Base-by-base conservation (phyloP, 64 coral and sea anemone genomes). In the Actinia equina region DNA sequence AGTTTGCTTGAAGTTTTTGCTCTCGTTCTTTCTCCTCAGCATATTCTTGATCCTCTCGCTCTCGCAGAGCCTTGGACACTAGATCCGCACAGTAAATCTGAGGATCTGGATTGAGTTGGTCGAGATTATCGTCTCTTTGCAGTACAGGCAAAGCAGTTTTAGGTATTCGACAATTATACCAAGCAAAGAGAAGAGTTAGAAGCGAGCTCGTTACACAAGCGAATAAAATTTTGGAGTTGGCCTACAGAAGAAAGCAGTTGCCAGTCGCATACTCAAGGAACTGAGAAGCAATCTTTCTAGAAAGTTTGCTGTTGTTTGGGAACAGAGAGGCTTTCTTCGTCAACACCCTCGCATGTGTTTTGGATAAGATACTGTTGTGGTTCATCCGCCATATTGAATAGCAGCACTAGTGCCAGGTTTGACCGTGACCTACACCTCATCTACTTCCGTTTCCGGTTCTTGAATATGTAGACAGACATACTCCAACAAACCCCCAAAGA, bases 21-120 rank as follows among this genome's bases (percentile, higher is more conserved):
- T 85, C 83, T 11, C 83, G 22, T 25, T 85, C 83, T 26, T 85
- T 85, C 30, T 59, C 51, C 17, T 85, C 83, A 2, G 52, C 53
- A 44, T 85, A 85, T 45, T 58, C 83, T 43, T 85, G 83, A 85
- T 85, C 83, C 52, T 85, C 83, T 6, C 83, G 49, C 14, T 85
- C 83, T 53, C 83, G 59, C 2, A 85, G 56, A 15, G 83, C 83
- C 45, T 42, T 59, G 8, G 83, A 85, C 19, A 85, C 59, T 17
- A 85, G 83, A 37, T 85, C 83, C 22, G 83, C 52, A 63, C 83
- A 85, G 83, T 85, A 85, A 43, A 85, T 58, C 23, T 85, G 83
- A 7, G 83, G 83, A 53, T 85, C 83, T 27, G 83, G 83, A 18
- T 60, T 58, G 11, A 45, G 20, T 16, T 85, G 83, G 22, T 85